Percentiles rank a stretch among this genome's conserved stretches.
phyloP scores from a whole-genome alignment of 2,797 vertebrate species.

The Alca torda region DNA sequence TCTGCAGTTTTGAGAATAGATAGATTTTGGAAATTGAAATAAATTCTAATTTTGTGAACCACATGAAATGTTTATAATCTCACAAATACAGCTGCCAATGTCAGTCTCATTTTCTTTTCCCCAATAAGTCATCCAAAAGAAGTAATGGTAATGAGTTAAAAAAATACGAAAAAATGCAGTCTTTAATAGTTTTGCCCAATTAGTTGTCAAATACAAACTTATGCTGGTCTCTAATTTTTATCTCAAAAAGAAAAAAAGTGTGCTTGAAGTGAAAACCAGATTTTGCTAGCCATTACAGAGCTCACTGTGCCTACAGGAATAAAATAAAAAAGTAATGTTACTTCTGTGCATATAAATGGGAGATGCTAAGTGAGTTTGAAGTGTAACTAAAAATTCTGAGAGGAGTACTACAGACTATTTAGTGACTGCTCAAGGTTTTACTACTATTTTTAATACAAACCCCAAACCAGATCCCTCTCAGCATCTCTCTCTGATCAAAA shows the following conservation, averaged over 20 bases:
- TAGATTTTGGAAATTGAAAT: neutral
- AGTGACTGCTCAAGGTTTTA: neutral
- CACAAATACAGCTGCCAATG: neutral
- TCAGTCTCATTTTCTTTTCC: neutral
- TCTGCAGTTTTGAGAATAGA: neutral
- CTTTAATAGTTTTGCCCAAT: neutral
- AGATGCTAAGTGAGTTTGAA: neutral
- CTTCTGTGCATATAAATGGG: neutral
- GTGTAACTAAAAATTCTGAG: neutral
- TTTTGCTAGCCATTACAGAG: neutral
- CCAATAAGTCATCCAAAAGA: neutral
- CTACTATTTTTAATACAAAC: neutral
- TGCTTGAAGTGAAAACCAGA: neutral
- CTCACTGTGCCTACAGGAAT: neutral
- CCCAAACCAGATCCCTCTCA: neutral
- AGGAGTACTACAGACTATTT: neutral
- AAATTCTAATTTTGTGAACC: neutral
- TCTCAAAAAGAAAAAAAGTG: too few species aligned
- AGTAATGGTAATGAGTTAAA: neutral
- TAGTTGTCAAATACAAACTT: neutral
- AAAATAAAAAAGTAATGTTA: neutral
- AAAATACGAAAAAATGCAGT: neutral
- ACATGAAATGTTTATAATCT: neutral
- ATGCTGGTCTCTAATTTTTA: neutral
- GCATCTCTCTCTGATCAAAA: neutral